Evolutionary conservation across 2,113 vertebrate genomes (phyloP).

Genomic region (Cyprinus carpio): DNA sequence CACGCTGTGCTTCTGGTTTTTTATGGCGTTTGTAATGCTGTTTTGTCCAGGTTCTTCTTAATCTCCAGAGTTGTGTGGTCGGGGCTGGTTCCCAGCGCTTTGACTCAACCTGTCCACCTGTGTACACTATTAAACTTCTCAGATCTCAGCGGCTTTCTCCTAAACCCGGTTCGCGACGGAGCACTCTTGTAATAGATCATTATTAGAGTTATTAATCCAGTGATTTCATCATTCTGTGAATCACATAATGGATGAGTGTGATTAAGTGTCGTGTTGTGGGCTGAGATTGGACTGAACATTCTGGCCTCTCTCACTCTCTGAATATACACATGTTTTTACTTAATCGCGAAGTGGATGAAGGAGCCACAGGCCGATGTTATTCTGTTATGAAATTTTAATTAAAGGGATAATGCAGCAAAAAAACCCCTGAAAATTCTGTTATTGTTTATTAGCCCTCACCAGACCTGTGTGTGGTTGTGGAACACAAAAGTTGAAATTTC

Average conservation of each 20-base stretch:
- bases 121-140: not conserved
- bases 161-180: not conserved
- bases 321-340: not conserved
- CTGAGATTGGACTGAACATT: constrained; percentile 1
- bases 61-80: not conserved
- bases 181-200: not conserved
- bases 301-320: not conserved
- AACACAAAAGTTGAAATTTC: not conserved
- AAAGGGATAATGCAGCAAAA: not conserved
- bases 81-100: not conserved
- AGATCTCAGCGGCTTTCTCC: not conserved
- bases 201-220: constrained; percentile 9
- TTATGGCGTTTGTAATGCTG: not conserved
- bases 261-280: constrained; percentile 7
- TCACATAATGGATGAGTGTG: constrained; percentile 1
- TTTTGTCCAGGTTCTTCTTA: constrained; percentile 22
- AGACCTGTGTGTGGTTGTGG: not conserved
- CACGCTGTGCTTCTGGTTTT: not conserved
- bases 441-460: not conserved
- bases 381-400: not conserved
- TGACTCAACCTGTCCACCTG: constrained; percentile 18
- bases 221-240: not conserved
- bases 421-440: not conserved
- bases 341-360: not conserved
- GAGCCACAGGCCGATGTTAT: constrained; percentile 28